Evolutionary conservation across 2,797 vertebrate genomes (phyloP).

Genomic region (Enteromius paludinosus): DNA sequence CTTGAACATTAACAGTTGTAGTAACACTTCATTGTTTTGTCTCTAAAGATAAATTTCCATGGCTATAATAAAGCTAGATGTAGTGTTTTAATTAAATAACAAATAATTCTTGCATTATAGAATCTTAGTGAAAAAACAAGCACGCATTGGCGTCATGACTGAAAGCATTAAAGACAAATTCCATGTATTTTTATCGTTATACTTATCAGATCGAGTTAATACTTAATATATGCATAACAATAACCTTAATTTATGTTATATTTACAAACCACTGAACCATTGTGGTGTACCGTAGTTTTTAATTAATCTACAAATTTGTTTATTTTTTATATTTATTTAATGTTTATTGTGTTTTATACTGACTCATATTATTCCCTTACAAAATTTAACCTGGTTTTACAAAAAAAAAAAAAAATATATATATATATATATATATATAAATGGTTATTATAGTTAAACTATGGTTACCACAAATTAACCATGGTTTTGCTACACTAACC

Average conservation of each 20-base stretch:
- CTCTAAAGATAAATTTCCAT: background rate
- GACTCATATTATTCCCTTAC: too few species aligned
- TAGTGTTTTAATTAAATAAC: background rate
- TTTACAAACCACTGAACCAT: background rate
- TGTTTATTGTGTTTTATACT: background rate
- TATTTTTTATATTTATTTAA: background rate
- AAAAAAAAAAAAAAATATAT: too few species aligned
- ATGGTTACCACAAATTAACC: background rate
- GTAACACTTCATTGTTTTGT: conserved; percentile 8
- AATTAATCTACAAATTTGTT: background rate
- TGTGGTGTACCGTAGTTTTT: background rate
- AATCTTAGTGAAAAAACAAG: background rate
- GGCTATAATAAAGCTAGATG: background rate
- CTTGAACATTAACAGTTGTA: conserved; percentile 22
- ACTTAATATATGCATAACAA: background rate
- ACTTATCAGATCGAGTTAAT: background rate
- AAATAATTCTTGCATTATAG: background rate
- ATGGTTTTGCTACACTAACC: too few species aligned
- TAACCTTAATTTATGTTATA: background rate
- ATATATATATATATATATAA: too few species aligned
- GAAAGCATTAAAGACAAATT: background rate
- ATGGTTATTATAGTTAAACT: background rate
- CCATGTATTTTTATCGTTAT: background rate
- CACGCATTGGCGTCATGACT: background rate
- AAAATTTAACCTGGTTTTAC: too few species aligned